phyloP scores from a whole-genome alignment of 2,888 invertebrate species.

The Thysanoteuthis rhombus region DNA sequence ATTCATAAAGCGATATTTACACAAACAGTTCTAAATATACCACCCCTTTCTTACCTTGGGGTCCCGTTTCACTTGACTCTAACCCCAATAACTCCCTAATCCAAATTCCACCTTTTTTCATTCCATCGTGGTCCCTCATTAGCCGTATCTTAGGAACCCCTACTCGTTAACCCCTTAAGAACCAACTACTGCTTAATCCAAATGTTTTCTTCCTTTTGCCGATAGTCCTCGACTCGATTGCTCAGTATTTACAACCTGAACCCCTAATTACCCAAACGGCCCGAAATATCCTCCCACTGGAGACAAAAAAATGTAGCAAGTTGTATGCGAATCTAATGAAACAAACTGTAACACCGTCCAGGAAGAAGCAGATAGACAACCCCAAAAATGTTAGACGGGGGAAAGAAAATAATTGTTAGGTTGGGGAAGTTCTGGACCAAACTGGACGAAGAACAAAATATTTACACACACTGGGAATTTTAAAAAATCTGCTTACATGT shows the following conservation, averaged over 20 bases:
- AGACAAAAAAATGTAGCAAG: not conserved
- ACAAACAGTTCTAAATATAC: not conserved
- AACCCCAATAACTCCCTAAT: not conserved
- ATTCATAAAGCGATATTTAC: not conserved
- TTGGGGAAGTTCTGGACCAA: too few species aligned
- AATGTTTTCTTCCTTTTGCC: not conserved
- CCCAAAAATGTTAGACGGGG: too few species aligned
- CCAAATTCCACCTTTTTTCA: not conserved
- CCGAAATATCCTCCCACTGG: not conserved
- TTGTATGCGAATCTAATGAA: not conserved
- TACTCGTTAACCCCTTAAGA: not conserved
- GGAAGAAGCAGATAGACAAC: too few species aligned
- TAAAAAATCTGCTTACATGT: too few species aligned
- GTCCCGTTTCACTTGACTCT: not conserved
- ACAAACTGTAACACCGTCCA: too few species aligned
- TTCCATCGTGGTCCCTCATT: not conserved
- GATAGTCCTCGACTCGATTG: not conserved
- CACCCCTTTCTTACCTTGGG: not conserved
- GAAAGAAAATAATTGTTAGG: too few species aligned
- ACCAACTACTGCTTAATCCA: not conserved
- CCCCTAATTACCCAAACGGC: not conserved
- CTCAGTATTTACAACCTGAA: not conserved
- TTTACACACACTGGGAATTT: too few species aligned
- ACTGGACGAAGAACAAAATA: too few species aligned
- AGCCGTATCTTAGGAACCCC: not conserved